Evolutionary conservation across 2,797 vertebrate species (phyloP).

Genomic region (Sebastes vulpes): DNA sequence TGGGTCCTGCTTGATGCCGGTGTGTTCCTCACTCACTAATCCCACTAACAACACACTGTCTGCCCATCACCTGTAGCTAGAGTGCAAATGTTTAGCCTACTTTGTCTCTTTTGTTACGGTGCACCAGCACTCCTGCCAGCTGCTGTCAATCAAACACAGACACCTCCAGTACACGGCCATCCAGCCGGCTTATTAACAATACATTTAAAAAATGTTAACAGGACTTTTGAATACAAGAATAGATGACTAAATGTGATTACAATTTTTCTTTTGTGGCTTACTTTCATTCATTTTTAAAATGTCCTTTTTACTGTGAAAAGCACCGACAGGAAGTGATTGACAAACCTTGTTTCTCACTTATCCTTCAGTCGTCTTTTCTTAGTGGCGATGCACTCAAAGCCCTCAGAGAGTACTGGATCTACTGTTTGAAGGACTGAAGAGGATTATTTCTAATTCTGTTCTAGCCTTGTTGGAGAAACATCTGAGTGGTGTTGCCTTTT

Average conservation of each 20-base stretch:
- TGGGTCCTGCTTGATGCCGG: background rate
- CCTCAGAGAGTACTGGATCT: background rate
- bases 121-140: no score
- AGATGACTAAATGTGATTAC: background rate
- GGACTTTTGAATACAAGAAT: background rate
- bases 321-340: background rate
- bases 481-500: background rate
- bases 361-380: background rate
- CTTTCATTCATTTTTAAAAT: background rate
- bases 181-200: background rate
- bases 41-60: background rate
- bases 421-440: background rate
- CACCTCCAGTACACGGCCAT: background rate
- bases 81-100: background rate
- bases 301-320: background rate
- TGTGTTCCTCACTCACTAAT: background rate
- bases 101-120: no score
- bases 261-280: background rate
- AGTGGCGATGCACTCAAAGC: background rate
- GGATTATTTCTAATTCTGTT: background rate
- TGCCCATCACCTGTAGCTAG: background rate
- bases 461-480: background rate
- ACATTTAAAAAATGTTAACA: background rate
- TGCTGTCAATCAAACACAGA: background rate
- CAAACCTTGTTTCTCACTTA: background rate